Conservation (phyloP, 1,140 invertebrate genomes). For the Aphaenogaster ashmeadi region DNA sequence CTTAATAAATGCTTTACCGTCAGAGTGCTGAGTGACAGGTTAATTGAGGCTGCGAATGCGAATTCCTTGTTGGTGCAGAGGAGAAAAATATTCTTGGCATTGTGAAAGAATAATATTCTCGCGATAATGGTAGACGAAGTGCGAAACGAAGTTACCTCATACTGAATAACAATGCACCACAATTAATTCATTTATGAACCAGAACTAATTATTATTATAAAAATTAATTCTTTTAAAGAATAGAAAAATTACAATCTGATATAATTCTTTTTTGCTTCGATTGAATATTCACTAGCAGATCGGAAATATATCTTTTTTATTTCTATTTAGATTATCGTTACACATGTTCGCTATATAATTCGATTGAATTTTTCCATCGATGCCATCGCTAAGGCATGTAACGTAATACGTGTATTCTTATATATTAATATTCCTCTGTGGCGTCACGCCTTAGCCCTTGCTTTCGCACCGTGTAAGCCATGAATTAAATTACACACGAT, state of each 20-base stretch:
- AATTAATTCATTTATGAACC: background rate
- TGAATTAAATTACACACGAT: slow-evolving; percentile 74
- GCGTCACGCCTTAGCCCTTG: slow-evolving; percentile 48
- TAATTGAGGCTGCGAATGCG: slow-evolving; percentile 35
- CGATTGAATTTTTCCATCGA: slow-evolving; percentile 22
- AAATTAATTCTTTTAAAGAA: background rate
- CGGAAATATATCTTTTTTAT: background rate
- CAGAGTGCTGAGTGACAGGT: slow-evolving; percentile 1
- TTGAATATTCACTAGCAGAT: background rate
- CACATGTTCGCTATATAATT: background rate
- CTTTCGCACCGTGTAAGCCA: slow-evolving; percentile 41
- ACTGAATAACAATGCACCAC: background rate
- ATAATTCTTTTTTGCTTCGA: background rate
- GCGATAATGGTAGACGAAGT: background rate
- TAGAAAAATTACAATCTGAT: background rate
- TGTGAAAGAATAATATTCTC: slow-evolving; percentile 21
- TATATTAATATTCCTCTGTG: slow-evolving; percentile 49
- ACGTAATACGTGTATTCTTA: slow-evolving; percentile 50
- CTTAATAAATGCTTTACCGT: background rate
- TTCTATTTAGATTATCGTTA: background rate
- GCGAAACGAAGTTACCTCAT: background rate
- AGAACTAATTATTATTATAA: slow-evolving; percentile 20
- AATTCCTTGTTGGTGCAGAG: slow-evolving; percentile 10
- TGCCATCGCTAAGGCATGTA: slow-evolving; percentile 11
- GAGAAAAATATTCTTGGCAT: slow-evolving; percentile 31